Base-by-base conservation (phyloP, 2,888 invertebrate genomes). In the Archips xylosteana region DNA sequence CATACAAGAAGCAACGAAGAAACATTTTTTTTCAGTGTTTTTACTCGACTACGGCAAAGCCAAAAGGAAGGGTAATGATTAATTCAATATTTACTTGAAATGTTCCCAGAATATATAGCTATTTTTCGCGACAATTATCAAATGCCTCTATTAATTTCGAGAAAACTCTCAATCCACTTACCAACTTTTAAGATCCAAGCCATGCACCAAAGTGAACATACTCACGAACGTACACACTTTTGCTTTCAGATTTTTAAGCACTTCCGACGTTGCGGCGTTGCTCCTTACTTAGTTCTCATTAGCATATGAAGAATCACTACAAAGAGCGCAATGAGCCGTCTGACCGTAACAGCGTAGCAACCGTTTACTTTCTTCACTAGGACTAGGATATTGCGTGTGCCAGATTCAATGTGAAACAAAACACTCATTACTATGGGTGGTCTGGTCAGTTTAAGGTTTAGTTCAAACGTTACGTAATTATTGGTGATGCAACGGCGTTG, bases 251-350 rank as follows among this genome's bases (percentile, higher is more conserved):
- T 57, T 62, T 23, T 15, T 9, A 62, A 15, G 42, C 68, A 62
- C 69, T 66, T 62, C 61, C 64, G 32, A 39, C 32, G 47, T 10
- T 23, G 13, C 64, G 32, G 32, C 32, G 47, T 10, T 23, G 10
- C 59, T 67, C 47, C n/a, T 54, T 63, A 42, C 54, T 65, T 59
- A 64, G 69, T 13, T 54, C 63, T 71, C 63, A 80, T 82, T 82
- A 82, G 78, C 82, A 79, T 81, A 66, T 78, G 75, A 78, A 81
- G 75, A 68, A 69, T 75, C 54, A 70, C 70, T 64, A 80, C 79
- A 80, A 80, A 76, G 80, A 77, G 76, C 74, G 65, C 82, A 83
- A 87, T 89, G 89, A 85, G 82, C 83, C n/a, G 59, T 39, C 39
- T 12, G 66, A 54, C 66, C 42, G 34, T 66, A 51, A 66, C 71